phyloP scores from a whole-genome alignment of 2,113 vertebrate genomes.

The Phalacrocorax brasilianus region DNA sequence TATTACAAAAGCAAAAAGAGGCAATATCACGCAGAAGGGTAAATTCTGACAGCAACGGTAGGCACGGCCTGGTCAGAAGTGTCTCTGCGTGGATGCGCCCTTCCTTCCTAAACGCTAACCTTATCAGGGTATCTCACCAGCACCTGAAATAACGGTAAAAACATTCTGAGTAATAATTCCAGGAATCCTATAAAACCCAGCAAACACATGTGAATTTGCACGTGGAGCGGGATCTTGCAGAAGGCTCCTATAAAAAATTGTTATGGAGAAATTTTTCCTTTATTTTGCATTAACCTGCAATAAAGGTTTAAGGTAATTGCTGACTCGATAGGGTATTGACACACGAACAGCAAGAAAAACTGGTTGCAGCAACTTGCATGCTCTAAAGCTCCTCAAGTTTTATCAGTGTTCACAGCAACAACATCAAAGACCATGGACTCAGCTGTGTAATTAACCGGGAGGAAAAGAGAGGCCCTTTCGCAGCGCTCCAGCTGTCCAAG shows the following conservation, averaged over 20 bases:
- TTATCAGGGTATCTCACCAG: not conserved
- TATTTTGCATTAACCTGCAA: not conserved
- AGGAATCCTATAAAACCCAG: not conserved
- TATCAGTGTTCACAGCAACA: slow-evolving; percentile 21
- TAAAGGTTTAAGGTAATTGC: not conserved
- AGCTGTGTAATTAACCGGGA: not conserved
- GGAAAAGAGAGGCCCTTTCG: not conserved
- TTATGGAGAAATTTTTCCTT: not conserved
- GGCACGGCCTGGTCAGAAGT: not conserved
- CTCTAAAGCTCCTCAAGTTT: slow-evolving; percentile 31
- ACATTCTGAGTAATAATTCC: not conserved
- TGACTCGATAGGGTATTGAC: not conserved
- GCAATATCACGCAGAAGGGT: not conserved
- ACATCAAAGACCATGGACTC: not conserved
- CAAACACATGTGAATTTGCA: not conserved
- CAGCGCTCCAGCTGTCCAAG: not conserved
- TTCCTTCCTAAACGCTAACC: not conserved
- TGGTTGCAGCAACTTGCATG: not conserved
- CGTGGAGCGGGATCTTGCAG: accelerated
- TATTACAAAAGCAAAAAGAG: not conserved
- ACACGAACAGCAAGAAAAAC: not conserved
- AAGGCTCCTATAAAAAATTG: not conserved
- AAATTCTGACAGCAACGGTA: accelerated
- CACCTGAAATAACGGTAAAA: not conserved
- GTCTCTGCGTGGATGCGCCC: not conserved